These are phyloP conservation scores for Upupa epops DNA, from an alignment of 2,113 vertebrate species.

Conservation along the genomic window DNA sequence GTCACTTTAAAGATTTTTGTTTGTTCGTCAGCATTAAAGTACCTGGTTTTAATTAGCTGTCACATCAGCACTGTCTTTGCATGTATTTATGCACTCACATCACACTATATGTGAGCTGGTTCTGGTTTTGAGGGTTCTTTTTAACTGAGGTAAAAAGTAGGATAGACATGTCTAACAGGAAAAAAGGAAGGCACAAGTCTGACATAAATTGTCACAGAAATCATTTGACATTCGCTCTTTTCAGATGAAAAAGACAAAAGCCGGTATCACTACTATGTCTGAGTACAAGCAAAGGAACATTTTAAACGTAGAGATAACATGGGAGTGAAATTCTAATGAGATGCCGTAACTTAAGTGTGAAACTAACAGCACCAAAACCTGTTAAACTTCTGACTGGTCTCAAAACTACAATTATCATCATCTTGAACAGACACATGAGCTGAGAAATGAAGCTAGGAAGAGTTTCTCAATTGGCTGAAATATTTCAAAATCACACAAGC, in stretches of 20 bases:
- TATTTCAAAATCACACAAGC: background rate
- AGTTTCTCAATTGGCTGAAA: background rate
- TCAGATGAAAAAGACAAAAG: slow-evolving; percentile 8
- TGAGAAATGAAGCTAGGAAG: background rate
- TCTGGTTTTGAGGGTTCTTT: background rate
- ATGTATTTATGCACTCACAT: background rate
- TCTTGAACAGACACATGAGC: background rate
- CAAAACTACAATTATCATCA: background rate
- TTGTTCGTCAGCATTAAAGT: background rate
- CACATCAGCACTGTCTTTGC: background rate
- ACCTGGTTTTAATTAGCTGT: slow-evolving; percentile 47
- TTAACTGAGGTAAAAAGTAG: background rate
- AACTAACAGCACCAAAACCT: background rate
- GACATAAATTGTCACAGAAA: slow-evolving; percentile 17
- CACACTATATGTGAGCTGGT: background rate
- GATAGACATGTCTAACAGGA: background rate
- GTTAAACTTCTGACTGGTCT: background rate
- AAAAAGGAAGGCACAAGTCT: background rate
- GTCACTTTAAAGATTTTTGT: background rate
- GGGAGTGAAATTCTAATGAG: background rate
- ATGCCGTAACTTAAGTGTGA: background rate
- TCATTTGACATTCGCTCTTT: background rate
- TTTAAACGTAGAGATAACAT: background rate
- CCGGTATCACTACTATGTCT: background rate
- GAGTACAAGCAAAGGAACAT: background rate